phyloP scores from a whole-genome alignment of 1,140 invertebrate species.

The Araneus ventricosus region DNA sequence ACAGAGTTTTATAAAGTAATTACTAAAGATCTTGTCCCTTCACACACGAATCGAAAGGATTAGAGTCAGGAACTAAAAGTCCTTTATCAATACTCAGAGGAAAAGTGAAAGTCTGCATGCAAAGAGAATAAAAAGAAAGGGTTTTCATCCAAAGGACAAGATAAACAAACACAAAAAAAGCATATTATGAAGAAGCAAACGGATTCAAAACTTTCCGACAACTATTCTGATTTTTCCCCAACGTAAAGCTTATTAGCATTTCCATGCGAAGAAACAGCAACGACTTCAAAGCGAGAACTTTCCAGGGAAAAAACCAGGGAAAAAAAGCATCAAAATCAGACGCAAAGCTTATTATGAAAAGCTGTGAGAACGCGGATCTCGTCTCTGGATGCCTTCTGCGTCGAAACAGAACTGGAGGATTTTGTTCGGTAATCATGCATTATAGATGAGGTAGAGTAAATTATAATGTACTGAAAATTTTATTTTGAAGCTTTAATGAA shows the following conservation, averaged over 20 bases:
- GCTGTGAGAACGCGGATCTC: background rate
- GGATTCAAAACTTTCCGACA: slow-evolving; percentile 26
- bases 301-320: background rate
- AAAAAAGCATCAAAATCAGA: slow-evolving; percentile 25
- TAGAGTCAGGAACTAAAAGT: background rate
- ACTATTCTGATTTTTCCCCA: slow-evolving; percentile 44
- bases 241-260: slow-evolving; percentile 43
- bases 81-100: background rate
- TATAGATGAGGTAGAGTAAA: background rate
- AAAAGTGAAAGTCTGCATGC: background rate
- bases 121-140: background rate
- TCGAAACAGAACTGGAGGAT: background rate
- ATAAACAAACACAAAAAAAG: background rate
- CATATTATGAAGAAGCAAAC: background rate
- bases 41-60: background rate
- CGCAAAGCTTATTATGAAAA: slow-evolving; percentile 43
- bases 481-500: background rate
- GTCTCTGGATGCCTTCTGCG: background rate
- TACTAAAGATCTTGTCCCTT: background rate
- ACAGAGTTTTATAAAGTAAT: background rate
- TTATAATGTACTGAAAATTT: background rate
- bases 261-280: background rate
- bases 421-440: background rate
- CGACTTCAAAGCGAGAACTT: background rate
- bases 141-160: background rate